Evolutionary conservation across 2,797 vertebrate genomes (phyloP).

Genomic region (Leucoraja ocellata): DNA sequence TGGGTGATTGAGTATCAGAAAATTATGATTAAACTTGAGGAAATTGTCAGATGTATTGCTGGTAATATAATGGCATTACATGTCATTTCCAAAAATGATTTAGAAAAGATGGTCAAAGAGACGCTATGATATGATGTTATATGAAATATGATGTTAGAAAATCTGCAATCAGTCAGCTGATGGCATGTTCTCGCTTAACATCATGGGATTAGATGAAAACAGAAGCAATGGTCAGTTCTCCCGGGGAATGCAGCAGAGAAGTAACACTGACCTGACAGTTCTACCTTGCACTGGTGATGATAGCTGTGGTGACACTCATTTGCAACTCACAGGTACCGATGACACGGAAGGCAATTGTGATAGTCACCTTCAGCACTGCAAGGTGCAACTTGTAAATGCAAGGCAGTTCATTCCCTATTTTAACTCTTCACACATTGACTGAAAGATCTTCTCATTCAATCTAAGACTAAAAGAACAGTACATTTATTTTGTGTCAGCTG

Average conservation of each 20-base stretch:
- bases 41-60: neutral
- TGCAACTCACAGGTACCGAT: neutral
- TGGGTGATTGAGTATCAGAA: neutral
- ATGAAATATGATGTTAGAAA: neutral
- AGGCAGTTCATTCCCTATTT: neutral
- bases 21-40: neutral
- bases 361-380: neutral
- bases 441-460: neutral
- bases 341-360: neutral
- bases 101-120: neutral
- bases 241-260: neutral
- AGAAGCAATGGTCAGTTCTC: too few relatives aligned
- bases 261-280: neutral
- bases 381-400: neutral
- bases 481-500: neutral
- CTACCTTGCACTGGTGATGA: neutral
- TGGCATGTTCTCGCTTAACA: neutral
- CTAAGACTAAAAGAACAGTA: neutral
- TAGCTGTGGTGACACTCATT: conserved; percentile 14
- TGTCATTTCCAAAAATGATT: neutral
- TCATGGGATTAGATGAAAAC: neutral
- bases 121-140: neutral
- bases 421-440: conserved; percentile 3
- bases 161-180: neutral
- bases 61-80: neutral